Evolutionary conservation across 64 coral and sea anemone genomes (phyloP), one percentile per base, ranked within the genome.

Genomic region (Astreopora myriophthalma): DNA sequence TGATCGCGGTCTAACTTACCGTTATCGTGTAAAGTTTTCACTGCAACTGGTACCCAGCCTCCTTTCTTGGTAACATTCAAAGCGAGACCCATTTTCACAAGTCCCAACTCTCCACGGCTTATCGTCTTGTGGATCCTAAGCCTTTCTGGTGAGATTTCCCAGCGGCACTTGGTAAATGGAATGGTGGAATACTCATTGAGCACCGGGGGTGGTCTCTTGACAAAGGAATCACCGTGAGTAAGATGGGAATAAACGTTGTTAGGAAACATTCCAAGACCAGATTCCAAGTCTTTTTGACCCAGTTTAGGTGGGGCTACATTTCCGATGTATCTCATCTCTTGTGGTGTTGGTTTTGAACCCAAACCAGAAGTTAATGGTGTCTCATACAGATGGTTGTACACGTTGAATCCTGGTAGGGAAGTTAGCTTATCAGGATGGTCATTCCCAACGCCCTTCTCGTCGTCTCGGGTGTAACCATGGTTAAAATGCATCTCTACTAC

Each of bases 71-170:
- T 73, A 16, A 73, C 34, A 73, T 73, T n/a, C 17, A 73, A 73
- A 73, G 70, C 70, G 2, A 73, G 34, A 19, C 79, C 79, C 57
- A 63, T 83, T 19, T 83, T 83, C 3, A 83, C 79, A 39, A 83
- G 79, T 39, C 79, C 79, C 61, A 64, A 83, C 57, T 83, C 55
- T 19, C 79, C 79, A 5, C 30, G 55, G 22, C 79, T 57, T 35
- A 83, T 64, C 2, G 79, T 83, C 11, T 9, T 35, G n/a, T 83
- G 22, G 10, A 83, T 27, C 34, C 33, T 35, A 22, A 83, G 79
- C 32, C 57, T 83, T 5, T 83, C 79, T 23, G 52, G 30, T 3
- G 79, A 64, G 32, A 83, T 83, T 65, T 83, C 79, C 79, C 79
- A 83, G 17, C 33, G 32, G 3, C 22, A 17, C 9, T 60, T 64